Evolutionary conservation across 1,140 invertebrate genomes (phyloP).

Genomic region (Luehdorfia chinensis): DNA sequence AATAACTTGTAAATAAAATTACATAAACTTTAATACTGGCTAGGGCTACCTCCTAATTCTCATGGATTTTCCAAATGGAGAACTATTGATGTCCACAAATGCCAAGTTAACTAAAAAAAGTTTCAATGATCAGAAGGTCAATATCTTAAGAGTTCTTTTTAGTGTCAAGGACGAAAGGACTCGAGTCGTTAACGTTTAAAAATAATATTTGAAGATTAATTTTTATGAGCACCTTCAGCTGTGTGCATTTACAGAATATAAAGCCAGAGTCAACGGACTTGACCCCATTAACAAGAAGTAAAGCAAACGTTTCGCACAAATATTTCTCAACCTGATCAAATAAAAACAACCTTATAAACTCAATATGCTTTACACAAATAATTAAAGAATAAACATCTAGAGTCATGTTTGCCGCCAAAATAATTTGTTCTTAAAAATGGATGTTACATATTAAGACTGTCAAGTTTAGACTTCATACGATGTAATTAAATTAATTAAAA

Average conservation of each 20-base stretch:
- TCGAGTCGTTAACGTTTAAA: background rate
- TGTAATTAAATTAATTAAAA: too few relatives aligned
- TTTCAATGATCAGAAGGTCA: too few relatives aligned
- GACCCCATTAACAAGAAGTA: constrained; percentile 9
- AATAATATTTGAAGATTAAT: constrained; percentile 8
- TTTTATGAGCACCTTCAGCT: background rate
- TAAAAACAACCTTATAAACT: constrained; percentile 6
- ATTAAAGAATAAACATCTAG: constrained; percentile 3
- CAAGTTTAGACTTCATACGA: too few relatives aligned
- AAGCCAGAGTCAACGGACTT: constrained; percentile 1
- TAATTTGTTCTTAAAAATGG: too few relatives aligned
- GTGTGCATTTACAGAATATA: constrained; percentile 4
- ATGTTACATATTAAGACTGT: too few relatives aligned
- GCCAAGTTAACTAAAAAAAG: too few relatives aligned
- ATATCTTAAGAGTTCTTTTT: background rate
- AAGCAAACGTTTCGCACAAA: background rate
- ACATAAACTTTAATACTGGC: too few relatives aligned
- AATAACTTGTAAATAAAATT: too few relatives aligned
- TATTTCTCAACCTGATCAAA: constrained; percentile 4
- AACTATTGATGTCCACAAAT: too few relatives aligned
- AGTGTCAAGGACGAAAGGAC: constrained; percentile 4
- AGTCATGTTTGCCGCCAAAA: too few relatives aligned
- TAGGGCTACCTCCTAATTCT: too few relatives aligned
- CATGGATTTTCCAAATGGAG: too few relatives aligned
- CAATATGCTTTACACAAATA: background rate